Evolutionary conservation across 2,113 vertebrate genomes (phyloP).

Genomic region (Aldabrachelys gigantea): DNA sequence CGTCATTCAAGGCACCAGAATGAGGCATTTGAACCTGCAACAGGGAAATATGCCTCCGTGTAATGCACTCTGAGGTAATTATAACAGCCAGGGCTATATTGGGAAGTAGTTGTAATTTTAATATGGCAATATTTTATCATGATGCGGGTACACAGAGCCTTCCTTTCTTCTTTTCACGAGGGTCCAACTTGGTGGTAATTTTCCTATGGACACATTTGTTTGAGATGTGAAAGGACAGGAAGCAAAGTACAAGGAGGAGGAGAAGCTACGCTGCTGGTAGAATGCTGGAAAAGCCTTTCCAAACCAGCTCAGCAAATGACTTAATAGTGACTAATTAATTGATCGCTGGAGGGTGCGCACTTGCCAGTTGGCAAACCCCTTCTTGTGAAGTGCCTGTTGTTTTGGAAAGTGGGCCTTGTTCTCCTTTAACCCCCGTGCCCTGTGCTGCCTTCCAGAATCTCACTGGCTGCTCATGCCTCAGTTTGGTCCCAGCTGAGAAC

Average conservation of each 20-base stretch:
- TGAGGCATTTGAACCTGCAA: not conserved
- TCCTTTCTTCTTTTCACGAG: conserved; percentile 63
- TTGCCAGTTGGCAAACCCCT: not conserved
- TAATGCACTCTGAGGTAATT: conserved; percentile 55
- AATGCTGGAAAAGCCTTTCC: conserved; percentile 24
- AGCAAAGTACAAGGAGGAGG: conserved; percentile 56
- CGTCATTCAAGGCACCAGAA: not conserved
- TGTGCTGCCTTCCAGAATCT: conserved; percentile 85
- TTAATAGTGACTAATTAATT: conserved; percentile 53
- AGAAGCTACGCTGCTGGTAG: not conserved
- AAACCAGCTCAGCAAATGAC: conserved; percentile 10
- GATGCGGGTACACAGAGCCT: conserved; percentile 37
- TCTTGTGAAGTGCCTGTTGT: not conserved
- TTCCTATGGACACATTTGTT: conserved; percentile 15
- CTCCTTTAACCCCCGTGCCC: not conserved
- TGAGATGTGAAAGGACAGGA: conserved; percentile 45
- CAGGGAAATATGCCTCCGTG: conserved; percentile 42
- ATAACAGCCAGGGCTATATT: conserved; percentile 68
- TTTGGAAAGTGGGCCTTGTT: not conserved
- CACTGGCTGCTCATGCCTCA: conserved; percentile 89
- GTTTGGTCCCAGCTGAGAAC: conserved; percentile 74
- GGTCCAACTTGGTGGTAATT: conserved; percentile 39
- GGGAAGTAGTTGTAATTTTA: conserved; percentile 67
- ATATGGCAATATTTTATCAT: conserved; percentile 66
- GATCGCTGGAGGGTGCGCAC: conserved; percentile 17